Percentiles rank a stretch among this genome's conserved stretches.
These are phyloP conservation scores for Epinephelus fuscoguttatus DNA, from an alignment of 2,113 vertebrate species.

Conservation along the genomic window DNA sequence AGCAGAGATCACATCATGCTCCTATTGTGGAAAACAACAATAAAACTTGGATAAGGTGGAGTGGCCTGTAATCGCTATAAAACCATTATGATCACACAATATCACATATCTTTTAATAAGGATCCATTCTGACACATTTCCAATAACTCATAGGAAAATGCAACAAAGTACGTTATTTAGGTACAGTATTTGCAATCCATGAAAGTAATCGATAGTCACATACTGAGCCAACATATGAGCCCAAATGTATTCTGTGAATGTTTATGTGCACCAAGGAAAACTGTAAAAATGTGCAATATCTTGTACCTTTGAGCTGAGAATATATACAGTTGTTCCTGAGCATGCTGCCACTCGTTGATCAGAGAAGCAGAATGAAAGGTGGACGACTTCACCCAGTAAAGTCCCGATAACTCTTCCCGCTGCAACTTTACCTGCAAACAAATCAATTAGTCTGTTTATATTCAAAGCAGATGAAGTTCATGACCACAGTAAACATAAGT, in stretches of 20 bases:
- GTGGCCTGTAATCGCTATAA: background rate
- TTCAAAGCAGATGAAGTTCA: background rate
- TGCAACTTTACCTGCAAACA: conserved; percentile 83
- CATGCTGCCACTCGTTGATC: conserved; percentile 85
- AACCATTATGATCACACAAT: background rate
- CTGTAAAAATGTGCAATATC: background rate
- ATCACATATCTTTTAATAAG: background rate
- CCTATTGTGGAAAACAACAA: conserved; percentile 56
- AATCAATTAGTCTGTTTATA: background rate
- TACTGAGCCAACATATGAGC: background rate
- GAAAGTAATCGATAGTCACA: background rate
- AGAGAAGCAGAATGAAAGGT: conserved; percentile 86
- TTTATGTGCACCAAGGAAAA: background rate
- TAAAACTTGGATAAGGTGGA: background rate
- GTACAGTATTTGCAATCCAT: background rate
- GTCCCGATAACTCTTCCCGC: conserved; percentile 85
- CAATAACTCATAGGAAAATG: background rate
- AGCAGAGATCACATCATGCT: conserved; percentile 67
- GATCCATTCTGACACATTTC: background rate
- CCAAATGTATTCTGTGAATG: background rate
- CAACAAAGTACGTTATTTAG: background rate
- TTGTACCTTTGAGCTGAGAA: conserved; percentile 87
- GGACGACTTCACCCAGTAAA: conserved; percentile 81
- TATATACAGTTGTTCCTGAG: conserved; percentile 77
- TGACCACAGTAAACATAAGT: background rate